Percentiles rank a stretch among this genome's conserved stretches.
Evolutionary conservation across 2,113 vertebrate genomes (phyloP).

Genomic region (Phaethornis superciliosus): DNA sequence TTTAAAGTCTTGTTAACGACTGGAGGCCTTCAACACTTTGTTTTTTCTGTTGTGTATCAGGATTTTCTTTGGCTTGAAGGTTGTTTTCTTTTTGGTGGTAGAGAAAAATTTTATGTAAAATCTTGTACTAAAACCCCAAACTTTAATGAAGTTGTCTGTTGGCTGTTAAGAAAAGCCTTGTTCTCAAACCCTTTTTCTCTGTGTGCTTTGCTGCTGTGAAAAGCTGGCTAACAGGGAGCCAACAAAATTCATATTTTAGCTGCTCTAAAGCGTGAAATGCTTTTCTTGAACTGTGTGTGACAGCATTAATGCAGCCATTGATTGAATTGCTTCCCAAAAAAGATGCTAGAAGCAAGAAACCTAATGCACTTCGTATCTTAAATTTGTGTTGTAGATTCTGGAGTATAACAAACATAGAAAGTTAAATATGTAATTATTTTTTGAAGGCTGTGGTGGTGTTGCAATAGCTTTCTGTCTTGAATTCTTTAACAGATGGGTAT

Average conservation of each 20-base stretch:
- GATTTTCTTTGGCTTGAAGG: background rate
- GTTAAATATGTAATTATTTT: background rate
- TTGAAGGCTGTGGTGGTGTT: background rate
- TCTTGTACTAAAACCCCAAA: background rate
- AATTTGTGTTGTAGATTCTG: background rate
- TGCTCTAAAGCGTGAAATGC: background rate
- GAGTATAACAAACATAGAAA: background rate
- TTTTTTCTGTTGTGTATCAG: background rate
- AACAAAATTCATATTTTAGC: background rate
- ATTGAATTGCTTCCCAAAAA: background rate
- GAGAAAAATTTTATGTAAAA: background rate
- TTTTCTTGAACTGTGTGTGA: background rate
- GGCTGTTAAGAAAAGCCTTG: accelerated
- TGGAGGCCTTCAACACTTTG: background rate
- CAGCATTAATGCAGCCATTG: background rate
- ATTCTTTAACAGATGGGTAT: background rate
- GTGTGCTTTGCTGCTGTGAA: background rate
- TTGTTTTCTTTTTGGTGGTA: accelerated
- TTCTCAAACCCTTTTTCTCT: background rate
- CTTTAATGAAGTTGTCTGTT: background rate
- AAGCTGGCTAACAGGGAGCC: background rate
- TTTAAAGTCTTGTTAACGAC: background rate
- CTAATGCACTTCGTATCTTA: background rate
- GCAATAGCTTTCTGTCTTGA: background rate
- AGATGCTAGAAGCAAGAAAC: background rate